Conservation (phyloP, 2,797 vertebrate species). For the Muscicapa striata region DNA sequence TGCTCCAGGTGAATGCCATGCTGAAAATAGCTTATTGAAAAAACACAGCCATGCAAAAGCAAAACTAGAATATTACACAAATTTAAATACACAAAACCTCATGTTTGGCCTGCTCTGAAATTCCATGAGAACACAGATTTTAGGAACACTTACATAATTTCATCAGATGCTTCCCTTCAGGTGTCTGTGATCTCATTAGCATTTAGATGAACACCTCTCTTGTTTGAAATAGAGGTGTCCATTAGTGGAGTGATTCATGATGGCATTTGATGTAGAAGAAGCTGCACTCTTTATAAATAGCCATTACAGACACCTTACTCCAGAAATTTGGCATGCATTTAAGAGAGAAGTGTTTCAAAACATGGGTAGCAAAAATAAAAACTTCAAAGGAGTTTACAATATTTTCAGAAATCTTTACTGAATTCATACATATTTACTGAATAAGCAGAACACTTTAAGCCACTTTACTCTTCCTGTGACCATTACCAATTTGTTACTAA, state of each 20-base stretch:
- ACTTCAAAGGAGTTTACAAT: background rate
- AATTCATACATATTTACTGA: slow-evolving; percentile 28
- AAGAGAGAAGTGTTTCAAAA: background rate
- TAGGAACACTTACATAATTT: background rate
- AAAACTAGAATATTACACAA: background rate
- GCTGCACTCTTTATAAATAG: background rate
- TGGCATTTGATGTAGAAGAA: background rate
- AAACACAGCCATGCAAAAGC: background rate
- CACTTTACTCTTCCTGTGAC: background rate
- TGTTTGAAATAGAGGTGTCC: background rate
- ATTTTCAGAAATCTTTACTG: background rate
- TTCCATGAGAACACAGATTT: background rate
- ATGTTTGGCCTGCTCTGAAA: background rate
- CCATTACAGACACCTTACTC: background rate
- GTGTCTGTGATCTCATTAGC: background rate
- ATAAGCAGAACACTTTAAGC: slow-evolving; percentile 26
- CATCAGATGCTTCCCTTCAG: background rate
- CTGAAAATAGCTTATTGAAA: background rate
- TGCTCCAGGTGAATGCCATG: fast-evolving
- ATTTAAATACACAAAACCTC: background rate
- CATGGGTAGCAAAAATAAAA: background rate
- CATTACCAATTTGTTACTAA: background rate
- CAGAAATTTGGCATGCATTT: background rate
- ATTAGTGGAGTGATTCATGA: background rate
- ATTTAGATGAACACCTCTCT: background rate